Base-by-base conservation (phyloP, 2,888 invertebrate species). In the Agonopterix heracliana region DNA sequence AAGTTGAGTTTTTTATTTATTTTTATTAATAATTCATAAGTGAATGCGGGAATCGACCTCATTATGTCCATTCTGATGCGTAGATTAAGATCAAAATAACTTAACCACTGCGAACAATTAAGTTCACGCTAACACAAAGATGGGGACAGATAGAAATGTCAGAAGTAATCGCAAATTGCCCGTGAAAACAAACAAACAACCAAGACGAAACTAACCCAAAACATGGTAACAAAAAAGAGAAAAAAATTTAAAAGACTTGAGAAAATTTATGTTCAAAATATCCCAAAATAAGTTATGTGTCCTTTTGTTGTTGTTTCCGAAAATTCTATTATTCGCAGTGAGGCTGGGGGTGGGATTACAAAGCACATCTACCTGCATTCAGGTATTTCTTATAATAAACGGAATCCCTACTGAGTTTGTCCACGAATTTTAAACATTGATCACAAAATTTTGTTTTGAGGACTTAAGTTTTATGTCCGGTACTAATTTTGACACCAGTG, bases 251-350 rank as follows among this genome's bases (percentile, higher is more conserved):
- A 67, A 68, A 65, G 64, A 58, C 80, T 82, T 84, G 81, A 84
- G 78, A 83, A 75, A 83, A 74, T 66, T 66, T 66, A 66, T 74
- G 61, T 75, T 71, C 26, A 78, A 49, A 79, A 80, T 80, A 77
- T 80, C 74, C 74, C 74, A 66, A 78, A 82, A 86, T 87, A 86
- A 87, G 87, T 87, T 86, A 85, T 73, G 69, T 72, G 76, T 76
- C 76, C 78, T 85, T 26, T 88, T 88, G 88, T 87, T 38, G 74
- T 74, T 74, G 71, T 79, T 86, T 87, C 86, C 84, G 74, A 86
- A 87, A 87, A 87, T 71, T 84, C 81, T 80, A 84, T 86, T 86
- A 81, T 85, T 71, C 74, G 61, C 56, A 60, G 58, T 63, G 69
- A 76, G 26, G 26, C 7, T 26, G 77, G 78, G 78, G 77, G 79